Conservation (phyloP, 2,113 vertebrate species). For the Ascaphus truei region DNA sequence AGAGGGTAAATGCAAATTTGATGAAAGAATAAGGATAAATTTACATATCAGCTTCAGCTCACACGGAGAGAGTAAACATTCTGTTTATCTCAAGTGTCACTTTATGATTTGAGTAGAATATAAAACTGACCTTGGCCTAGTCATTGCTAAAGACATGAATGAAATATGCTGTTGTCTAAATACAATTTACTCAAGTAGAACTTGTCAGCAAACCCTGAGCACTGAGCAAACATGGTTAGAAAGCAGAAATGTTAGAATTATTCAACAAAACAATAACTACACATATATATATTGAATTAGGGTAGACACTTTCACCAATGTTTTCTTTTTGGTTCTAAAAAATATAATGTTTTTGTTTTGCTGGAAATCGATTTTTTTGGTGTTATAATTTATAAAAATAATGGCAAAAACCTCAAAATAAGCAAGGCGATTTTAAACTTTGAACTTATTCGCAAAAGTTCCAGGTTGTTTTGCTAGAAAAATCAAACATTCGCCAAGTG, state of each 20-base stretch:
- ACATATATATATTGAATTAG: no score
- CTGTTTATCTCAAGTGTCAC: conserved; percentile 99
- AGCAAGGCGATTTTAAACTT: no score
- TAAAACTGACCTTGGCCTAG: conserved; percentile 97
- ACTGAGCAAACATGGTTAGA: conserved; percentile 70
- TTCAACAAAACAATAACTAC: background rate
- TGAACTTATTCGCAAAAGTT: no score
- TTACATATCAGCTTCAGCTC: conserved; percentile 99
- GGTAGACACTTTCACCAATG: no score
- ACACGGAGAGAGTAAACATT: conserved; percentile 98
- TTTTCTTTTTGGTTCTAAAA: no score
- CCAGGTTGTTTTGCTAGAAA: no score
- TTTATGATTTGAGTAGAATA: conserved; percentile 98
- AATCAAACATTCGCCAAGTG: no score
- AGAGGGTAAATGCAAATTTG: conserved; percentile 99
- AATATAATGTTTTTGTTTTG: no score
- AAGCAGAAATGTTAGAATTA: conserved; percentile 49
- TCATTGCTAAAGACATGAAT: conserved; percentile 81
- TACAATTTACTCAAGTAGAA: conserved; percentile 83
- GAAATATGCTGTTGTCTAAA: conserved; percentile 88
- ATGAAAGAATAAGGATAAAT: conserved; percentile 98
- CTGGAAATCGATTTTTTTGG: no score
- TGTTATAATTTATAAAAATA: no score
- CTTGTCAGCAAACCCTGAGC: conserved; percentile 72
- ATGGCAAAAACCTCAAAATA: no score